phyloP scores from a whole-genome alignment of 2,888 invertebrate genomes.

The Phrixothrix hirtus region DNA sequence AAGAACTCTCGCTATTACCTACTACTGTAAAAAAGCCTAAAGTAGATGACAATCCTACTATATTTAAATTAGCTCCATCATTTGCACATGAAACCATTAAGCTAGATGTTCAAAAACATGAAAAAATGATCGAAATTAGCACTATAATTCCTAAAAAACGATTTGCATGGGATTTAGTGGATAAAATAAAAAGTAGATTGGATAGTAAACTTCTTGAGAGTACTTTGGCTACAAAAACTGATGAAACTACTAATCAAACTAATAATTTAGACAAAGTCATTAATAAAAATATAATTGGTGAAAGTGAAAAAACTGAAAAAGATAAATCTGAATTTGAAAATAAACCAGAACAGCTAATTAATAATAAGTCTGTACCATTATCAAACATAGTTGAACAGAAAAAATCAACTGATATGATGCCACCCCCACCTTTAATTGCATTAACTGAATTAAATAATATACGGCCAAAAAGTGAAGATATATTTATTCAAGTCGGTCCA shows the following conservation, averaged over 20 bases:
- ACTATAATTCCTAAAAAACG: slow-evolving; percentile 43
- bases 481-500: slow-evolving; percentile 30
- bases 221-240: background rate
- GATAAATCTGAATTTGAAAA: background rate
- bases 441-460: slow-evolving; percentile 21
- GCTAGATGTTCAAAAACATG: slow-evolving; percentile 57
- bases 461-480: slow-evolving; percentile 12
- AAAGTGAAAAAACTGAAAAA: background rate
- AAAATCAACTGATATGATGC: slow-evolving; percentile 12
- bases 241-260: background rate
- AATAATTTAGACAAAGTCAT: background rate
- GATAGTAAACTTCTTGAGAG: slow-evolving; percentile 13
- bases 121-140: slow-evolving; percentile 59
- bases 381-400: slow-evolving; percentile 33
- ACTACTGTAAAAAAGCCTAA: no score
- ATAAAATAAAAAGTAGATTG: slow-evolving; percentile 42
- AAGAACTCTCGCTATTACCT: no score
- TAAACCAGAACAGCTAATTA: background rate
- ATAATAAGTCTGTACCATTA: slow-evolving; percentile 16
- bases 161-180: slow-evolving; percentile 43
- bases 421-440: slow-evolving; percentile 38
- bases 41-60: slow-evolving; percentile 26
- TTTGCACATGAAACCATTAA: slow-evolving; percentile 35
- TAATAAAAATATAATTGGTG: background rate
- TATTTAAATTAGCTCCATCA: slow-evolving; percentile 27